These are phyloP conservation scores for Fragum sueziense DNA, from an alignment of 2,888 invertebrate species.

Conservation along the genomic window DNA sequence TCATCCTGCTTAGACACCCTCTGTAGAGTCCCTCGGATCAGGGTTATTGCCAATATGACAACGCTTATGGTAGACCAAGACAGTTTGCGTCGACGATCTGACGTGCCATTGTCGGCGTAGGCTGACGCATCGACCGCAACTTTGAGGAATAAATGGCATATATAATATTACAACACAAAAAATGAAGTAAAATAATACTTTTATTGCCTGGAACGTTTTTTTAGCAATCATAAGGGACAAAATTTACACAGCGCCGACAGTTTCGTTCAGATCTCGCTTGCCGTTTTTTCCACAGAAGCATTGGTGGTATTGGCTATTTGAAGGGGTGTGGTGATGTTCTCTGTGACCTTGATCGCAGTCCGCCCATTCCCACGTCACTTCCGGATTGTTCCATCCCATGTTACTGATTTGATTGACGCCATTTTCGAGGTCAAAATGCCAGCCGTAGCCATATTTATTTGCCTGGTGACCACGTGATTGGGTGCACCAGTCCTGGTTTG, in stretches of 20 bases:
- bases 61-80: no score
- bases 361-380: constrained; percentile 63
- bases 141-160: no score
- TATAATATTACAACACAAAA: no score
- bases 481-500: constrained; percentile 72
- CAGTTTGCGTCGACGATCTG: no score
- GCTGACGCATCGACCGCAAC: no score
- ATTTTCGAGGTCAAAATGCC: constrained; percentile 67
- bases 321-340: constrained; percentile 39
- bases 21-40: no score
- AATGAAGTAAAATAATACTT: no score
- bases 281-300: constrained; percentile 41
- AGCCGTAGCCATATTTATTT: constrained; percentile 60
- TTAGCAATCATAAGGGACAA: not conserved
- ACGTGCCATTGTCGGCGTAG: no score
- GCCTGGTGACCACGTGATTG: constrained; percentile 49
- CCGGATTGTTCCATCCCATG: constrained; percentile 67
- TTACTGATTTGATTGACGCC: constrained; percentile 53
- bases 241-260: not conserved
- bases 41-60: no score
- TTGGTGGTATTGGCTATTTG: constrained; percentile 43
- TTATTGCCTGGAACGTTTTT: no score
- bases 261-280: constrained; percentile 1
- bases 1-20: no score
- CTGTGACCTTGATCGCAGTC: constrained; percentile 46